Conservation (phyloP, 92 coral and sea anemone genomes). For the Phenganax marumi region DNA sequence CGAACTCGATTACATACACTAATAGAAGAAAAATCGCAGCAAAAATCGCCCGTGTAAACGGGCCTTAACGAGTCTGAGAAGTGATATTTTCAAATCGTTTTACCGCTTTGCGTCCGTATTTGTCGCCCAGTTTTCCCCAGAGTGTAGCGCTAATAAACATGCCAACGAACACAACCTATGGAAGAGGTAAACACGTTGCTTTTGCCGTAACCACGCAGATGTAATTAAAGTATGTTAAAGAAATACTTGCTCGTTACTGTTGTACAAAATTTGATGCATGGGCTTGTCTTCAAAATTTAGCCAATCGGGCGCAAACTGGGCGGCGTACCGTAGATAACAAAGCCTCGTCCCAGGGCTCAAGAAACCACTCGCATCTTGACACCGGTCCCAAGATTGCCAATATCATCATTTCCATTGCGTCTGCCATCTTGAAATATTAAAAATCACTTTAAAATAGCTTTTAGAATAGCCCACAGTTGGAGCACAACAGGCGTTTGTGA, state of each 20-base stretch:
- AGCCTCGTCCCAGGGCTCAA: constrained; percentile 91
- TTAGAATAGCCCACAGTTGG: too few relatives aligned
- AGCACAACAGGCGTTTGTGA: too few relatives aligned
- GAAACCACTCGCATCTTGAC: constrained; percentile 82
- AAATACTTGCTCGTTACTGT: not conserved
- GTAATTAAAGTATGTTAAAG: not conserved
- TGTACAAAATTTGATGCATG: not conserved
- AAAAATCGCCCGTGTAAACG: too few relatives aligned
- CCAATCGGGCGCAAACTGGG: too few relatives aligned
- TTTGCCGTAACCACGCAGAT: not conserved
- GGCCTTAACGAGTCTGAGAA: too few relatives aligned
- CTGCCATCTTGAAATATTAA: constrained; percentile 72
- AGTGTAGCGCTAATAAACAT: constrained; percentile 83
- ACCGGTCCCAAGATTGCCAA: constrained; percentile 90
- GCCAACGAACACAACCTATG: constrained; percentile 85
- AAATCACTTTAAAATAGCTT: not conserved
- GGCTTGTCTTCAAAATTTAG: too few relatives aligned
- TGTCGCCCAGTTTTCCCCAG: constrained; percentile 93
- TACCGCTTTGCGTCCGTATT: constrained; percentile 86
- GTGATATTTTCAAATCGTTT: not conserved
- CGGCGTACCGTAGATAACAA: constrained; percentile 72
- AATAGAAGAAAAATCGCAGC: too few relatives aligned
- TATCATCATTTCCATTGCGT: constrained; percentile 91
- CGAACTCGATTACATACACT: too few relatives aligned
- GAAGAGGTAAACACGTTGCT: not conserved